Evolutionary conservation across 2,888 invertebrate species (phyloP).

Genomic region (Ischnura elegans): DNA sequence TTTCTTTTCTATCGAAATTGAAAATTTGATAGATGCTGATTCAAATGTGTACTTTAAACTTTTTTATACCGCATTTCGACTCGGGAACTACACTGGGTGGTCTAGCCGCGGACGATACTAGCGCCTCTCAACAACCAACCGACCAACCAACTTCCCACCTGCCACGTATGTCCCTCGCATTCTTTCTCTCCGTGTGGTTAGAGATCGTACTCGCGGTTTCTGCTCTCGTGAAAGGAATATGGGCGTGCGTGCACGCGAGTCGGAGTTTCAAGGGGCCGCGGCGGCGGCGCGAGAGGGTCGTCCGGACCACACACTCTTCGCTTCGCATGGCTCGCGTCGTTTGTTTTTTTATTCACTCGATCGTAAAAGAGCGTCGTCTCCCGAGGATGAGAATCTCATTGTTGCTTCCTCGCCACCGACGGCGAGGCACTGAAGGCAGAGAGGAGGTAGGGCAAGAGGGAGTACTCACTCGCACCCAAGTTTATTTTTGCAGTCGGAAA

Average conservation of each 20-base stretch:
- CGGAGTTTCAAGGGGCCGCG: background rate
- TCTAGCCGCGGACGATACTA: too few species aligned
- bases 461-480: too few species aligned
- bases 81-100: too few species aligned
- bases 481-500: background rate
- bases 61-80: too few species aligned
- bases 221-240: background rate
- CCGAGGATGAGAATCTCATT: constrained; percentile 2
- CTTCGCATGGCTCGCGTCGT: background rate
- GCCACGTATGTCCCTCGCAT: background rate
- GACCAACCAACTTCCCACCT: background rate
- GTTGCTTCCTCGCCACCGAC: background rate
- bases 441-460: too few species aligned
- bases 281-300: background rate
- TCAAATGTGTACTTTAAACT: too few species aligned
- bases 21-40: too few species aligned
- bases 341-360: background rate
- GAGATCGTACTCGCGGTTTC: background rate
- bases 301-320: background rate
- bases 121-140: background rate
- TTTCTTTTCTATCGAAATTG: too few species aligned
- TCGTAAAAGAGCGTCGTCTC: background rate
- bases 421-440: background rate
- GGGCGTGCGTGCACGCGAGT: background rate
- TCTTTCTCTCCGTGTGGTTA: background rate